Percentiles rank a stretch among this genome's conserved stretches.
phyloP scores from a whole-genome alignment of 2,888 invertebrate species.

The Cephus pulcher region DNA sequence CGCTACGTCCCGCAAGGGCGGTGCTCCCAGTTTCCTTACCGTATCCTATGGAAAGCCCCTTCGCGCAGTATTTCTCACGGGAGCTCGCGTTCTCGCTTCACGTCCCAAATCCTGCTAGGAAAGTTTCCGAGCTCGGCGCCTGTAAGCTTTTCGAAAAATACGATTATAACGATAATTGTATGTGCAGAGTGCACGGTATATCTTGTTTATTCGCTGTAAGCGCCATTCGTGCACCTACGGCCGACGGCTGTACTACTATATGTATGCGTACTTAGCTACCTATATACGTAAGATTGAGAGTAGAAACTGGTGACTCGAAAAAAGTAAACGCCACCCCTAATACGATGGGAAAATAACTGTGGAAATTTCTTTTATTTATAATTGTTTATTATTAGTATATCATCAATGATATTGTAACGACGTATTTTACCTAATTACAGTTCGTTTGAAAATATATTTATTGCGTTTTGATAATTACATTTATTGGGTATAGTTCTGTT shows the following conservation, averaged over 20 bases:
- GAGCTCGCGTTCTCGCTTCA: slow-evolving; percentile 51
- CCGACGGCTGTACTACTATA: slow-evolving; percentile 15
- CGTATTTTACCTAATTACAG: too few relatives aligned
- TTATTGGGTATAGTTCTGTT: background rate
- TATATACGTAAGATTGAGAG: slow-evolving; percentile 31
- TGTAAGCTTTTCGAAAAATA: slow-evolving; percentile 58
- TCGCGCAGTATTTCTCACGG: slow-evolving; percentile 25
- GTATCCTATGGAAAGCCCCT: slow-evolving; percentile 10
- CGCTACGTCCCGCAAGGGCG: slow-evolving; percentile 5
- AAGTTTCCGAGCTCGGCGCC: slow-evolving; percentile 44
- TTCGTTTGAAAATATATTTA: too few relatives aligned
- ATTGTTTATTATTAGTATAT: background rate
- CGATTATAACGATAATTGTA: slow-evolving; percentile 65
- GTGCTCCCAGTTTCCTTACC: slow-evolving; percentile 17
- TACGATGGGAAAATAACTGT: slow-evolving; percentile 27
- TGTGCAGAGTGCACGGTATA: slow-evolving; percentile 56
- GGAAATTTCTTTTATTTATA: slow-evolving; percentile 32
- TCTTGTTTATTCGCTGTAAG: slow-evolving; percentile 57
- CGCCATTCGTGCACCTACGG: slow-evolving; percentile 34
- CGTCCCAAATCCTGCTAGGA: slow-evolving; percentile 59
- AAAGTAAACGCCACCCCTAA: slow-evolving; percentile 26
- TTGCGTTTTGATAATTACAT: background rate
- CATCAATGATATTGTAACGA: too few relatives aligned
- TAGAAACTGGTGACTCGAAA: slow-evolving; percentile 40
- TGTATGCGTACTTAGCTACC: slow-evolving; percentile 13